phyloP scores from a whole-genome alignment of 2,113 vertebrate genomes.

The Serinus canaria region DNA sequence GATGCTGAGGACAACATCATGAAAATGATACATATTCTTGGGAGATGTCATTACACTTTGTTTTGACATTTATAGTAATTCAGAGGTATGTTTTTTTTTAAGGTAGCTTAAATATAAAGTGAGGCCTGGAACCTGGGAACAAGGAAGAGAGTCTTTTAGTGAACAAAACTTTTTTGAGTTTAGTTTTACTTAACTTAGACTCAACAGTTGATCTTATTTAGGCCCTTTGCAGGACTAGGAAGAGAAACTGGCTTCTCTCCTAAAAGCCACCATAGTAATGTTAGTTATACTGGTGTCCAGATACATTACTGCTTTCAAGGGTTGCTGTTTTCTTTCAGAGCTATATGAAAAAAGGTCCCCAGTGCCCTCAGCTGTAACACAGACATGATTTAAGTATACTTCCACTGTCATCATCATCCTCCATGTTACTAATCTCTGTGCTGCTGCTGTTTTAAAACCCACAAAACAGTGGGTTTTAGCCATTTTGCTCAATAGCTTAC shows the following conservation, averaged over 20 bases:
- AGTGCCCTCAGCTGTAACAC: neutral
- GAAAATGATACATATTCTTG: neutral
- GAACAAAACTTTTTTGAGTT: neutral
- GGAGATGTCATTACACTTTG: neutral
- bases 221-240: neutral
- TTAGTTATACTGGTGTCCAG: neutral
- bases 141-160: neutral
- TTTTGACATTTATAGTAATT: neutral
- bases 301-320: neutral
- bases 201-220: neutral
- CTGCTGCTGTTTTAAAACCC: neutral
- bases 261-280: neutral
- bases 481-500: neutral
- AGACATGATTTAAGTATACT: neutral
- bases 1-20: neutral
- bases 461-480: neutral
- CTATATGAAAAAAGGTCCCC: neutral
- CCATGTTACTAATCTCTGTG: neutral
- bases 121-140: neutral
- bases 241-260: neutral
- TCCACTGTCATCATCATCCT: neutral
- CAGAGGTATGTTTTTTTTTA: neutral
- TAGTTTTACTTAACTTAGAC: neutral
- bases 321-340: neutral
- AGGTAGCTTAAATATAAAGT: neutral